Base-by-base conservation (phyloP, 2,113 vertebrate species). In the Dipodomys merriami region DNA sequence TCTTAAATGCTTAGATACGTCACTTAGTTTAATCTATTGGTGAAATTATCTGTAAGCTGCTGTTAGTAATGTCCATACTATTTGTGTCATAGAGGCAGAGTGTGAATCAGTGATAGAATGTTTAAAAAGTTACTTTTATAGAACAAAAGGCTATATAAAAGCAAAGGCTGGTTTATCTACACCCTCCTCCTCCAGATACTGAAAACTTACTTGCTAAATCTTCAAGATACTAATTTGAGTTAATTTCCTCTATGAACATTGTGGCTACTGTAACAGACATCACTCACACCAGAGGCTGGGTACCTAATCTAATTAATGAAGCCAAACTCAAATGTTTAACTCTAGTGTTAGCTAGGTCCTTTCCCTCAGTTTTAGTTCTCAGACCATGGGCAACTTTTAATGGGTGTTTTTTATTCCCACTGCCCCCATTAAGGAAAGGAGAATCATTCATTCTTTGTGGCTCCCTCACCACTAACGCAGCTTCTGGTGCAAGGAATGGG, bases 131-230 rank as follows among this genome's bases (percentile, higher is more conserved):
- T 78, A 65, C 53, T 64, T 91, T 83, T 65, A 91, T 65, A 84
- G 91, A 91, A 91, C 93, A 95, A 96, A 95, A 81, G 25, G 35
- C 53, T n/a, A 44, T 46, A 68, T 19, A 57, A 69, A 80, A 91
- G 62, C 84, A 71, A 94, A 93, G 76, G 15, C 57, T 25, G 68
- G 35, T 5, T 72, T 72, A 81, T 95, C 90, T 62, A 30, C 60
- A 44, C 62, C 23, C 67, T 73, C 2, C 25, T 79, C 57, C 39
- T 95, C 33, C 1, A 25, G 25, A n/a, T 35, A 49, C 46, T 65
- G 65, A 81, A 83, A 72, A 68, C 53, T 72, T 39, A 39, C 35
- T 93, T 30, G 44, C 39, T 44, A 62, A 10, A 9, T 68, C 71
- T 83, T 19, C 30, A 7, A 53, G 49, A 10, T 39, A 78, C 65